Evolutionary conservation across 2,113 vertebrate genomes (phyloP).

Genomic region (Phylloscopus trochilus): DNA sequence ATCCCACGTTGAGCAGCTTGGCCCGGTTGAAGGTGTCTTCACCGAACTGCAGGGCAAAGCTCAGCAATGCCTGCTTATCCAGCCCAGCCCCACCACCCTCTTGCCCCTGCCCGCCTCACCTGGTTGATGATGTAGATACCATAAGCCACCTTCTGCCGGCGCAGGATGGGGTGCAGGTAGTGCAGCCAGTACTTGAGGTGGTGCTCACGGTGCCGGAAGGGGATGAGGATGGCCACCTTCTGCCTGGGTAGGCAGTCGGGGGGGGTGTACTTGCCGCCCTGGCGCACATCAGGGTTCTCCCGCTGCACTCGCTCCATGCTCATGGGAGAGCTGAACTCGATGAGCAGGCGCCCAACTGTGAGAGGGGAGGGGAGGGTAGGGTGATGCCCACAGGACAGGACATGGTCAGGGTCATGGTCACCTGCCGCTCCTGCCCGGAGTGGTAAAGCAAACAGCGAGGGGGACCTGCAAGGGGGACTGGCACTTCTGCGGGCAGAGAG

Average conservation of each 20-base stretch:
- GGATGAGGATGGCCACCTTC: slow-evolving; percentile 97
- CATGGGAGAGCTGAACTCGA: slow-evolving; percentile 97
- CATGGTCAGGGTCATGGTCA: neutral
- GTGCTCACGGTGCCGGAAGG: slow-evolving; percentile 94
- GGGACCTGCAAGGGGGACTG: neutral
- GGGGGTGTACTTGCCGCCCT: slow-evolving; percentile 90
- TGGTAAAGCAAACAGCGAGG: neutral
- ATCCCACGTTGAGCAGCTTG: slow-evolving; percentile 94
- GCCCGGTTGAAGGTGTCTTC: slow-evolving; percentile 97
- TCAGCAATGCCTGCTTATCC: neutral
- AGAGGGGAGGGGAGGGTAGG: slow-evolving; percentile 42
- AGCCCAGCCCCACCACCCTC: neutral
- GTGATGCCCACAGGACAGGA: neutral
- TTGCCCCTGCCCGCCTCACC: slow-evolving; percentile 68
- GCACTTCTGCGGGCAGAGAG: neutral
- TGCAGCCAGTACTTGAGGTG: slow-evolving; percentile 99
- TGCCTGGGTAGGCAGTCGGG: slow-evolving; percentile 88
- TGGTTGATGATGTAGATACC: slow-evolving; percentile 97
- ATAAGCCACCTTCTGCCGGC: slow-evolving; percentile 93
- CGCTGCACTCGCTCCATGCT: slow-evolving; percentile 95
- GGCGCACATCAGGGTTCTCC: slow-evolving; percentile 93
- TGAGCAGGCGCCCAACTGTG: slow-evolving; percentile 93
- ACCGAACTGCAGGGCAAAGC: slow-evolving; percentile 77
- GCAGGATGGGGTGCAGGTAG: slow-evolving; percentile 95
- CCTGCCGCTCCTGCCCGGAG: neutral